Percentiles rank a stretch among this genome's conserved stretches.
phyloP scores from a whole-genome alignment of 2,888 invertebrate genomes.

The Odontocerum albicorne region DNA sequence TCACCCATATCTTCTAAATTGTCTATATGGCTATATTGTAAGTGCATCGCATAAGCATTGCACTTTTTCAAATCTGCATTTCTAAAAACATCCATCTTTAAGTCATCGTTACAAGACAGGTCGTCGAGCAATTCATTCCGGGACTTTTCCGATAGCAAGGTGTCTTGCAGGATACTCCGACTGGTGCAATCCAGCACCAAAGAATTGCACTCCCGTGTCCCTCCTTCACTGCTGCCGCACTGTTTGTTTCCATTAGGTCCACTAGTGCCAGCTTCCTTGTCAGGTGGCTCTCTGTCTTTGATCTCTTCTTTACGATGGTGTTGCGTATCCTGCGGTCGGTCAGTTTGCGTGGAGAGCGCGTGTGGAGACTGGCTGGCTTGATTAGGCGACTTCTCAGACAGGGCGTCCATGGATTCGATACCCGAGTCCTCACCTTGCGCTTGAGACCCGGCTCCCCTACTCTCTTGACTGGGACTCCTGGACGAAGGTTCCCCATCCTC shows the following conservation, averaged over 20 bases:
- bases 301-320: constrained; percentile 37
- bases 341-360: constrained; percentile 46
- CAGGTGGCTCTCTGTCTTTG: constrained; percentile 45
- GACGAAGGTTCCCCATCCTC: constrained; percentile 27
- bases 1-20: constrained; percentile 61
- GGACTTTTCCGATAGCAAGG: constrained; percentile 37
- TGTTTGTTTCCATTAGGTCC: constrained; percentile 50
- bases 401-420: constrained; percentile 90
- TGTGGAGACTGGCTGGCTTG: constrained; percentile 78
- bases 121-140: constrained; percentile 26
- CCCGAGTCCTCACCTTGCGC: constrained; percentile 86
- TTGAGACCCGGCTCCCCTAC: constrained; percentile 54
- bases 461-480: constrained; percentile 34
- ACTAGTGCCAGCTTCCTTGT: constrained; percentile 27
- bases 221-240: constrained; percentile 43
- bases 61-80: constrained; percentile 20
- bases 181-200: constrained; percentile 34
- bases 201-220: constrained; percentile 19
- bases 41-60: constrained; percentile 15
- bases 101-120: constrained; percentile 26
- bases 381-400: constrained; percentile 91
- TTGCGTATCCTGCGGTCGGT: constrained; percentile 42
- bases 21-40: constrained; percentile 38
- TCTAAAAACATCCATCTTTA: constrained; percentile 27
- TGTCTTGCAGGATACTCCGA: constrained; percentile 19